Base-by-base conservation (phyloP, 1,140 invertebrate genomes). In the Drosophila suzukii region DNA sequence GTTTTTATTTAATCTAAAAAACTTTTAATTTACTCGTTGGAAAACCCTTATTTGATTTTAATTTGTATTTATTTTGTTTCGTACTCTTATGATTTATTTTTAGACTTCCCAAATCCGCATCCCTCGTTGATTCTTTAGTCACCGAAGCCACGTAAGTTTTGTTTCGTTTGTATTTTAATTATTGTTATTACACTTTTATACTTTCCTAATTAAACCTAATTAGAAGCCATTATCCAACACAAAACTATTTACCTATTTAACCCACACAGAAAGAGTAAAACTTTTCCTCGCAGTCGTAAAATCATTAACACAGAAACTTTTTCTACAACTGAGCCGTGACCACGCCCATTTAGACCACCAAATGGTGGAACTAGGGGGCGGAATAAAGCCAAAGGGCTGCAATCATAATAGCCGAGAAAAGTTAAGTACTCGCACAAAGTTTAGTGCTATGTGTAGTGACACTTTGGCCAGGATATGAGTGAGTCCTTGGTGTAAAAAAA, bases 141-240 rank as follows among this genome's bases (percentile, higher is more conserved):
- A 82, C 44, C 61, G 90, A 91, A 80, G 90, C 90, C 71, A 85
- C 90, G 90, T 91, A 90, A 91, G 90, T 91, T 59, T 59, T 7
- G 0, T 43, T 34, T 55, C 47, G 54, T 50, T 57, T 72, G 24
- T 41, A 13, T 32, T 54, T 71, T 27, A 38, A n/a, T 49, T 49
- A 12, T 66, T 58, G 24, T 46, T 39, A 36, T 68, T 56, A 13
- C 57, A 32, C 50, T 36, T 44, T 68, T 56, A 13, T 61, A 24
- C 41, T 50, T 67, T 54, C n/a, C n/a, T 17, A 60, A 47, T 62
- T 56, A 51, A 2, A 53, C 44, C 55, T 51, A 57, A 50, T 75
- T 75, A 39, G 27, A 39, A 47, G 43, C 20, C 54, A 66, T 75
- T 75, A 58, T 57, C 20, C 47, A 36, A 47, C 34, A 27, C 24